Evolutionary conservation across 2,888 invertebrate genomes (phyloP), one percentile per base, ranked within the genome.

Genomic region (Morinoia aosen): DNA sequence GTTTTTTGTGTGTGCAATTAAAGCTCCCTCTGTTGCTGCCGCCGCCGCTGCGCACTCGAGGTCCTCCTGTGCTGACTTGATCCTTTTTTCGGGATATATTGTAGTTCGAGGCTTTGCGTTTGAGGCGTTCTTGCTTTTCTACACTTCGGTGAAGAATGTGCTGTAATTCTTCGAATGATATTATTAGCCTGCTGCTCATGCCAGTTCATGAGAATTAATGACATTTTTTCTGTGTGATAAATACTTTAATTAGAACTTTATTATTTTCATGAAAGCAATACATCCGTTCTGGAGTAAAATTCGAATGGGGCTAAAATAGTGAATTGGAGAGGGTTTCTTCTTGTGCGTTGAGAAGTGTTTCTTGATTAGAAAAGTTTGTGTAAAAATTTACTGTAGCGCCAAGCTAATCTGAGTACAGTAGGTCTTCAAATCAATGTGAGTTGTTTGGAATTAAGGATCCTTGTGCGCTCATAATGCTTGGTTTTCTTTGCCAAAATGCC

Each of bases 1-100:
- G 76, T 76, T 76, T 76, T 76, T 76, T 76, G 61, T 33, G 76
- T 76, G 76, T 76, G 76, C 76, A 76, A 76, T 76, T 76, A 76
- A 76, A 76, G 76, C 76, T 33, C 76, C 76, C 76, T 76, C 76
- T 76, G 76, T 76, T 76, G 76, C 25, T 76, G 76, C 76, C 25
- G 76, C 76, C 8, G 76, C 33, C 33, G 33, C 33, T 7, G 33
- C 19, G 76, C 33, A 33, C 25, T 76, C 19, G 25, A 76, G 33
- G 76, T 76, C 76, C 76, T 76, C 76, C 76, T 76, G 76, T 33
- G 0, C 25, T 76, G 76, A 10, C 76, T 76, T 33, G 76, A 16
- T 76, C 76, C 76, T 76, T 76, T 76, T 33, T 76, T 19, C 25
- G 76, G 33, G 16, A 33, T 76, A 33, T 2, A 10, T 76, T 16